Conservation (phyloP, 2,888 invertebrate genomes). For the Leucophenga montana region DNA sequence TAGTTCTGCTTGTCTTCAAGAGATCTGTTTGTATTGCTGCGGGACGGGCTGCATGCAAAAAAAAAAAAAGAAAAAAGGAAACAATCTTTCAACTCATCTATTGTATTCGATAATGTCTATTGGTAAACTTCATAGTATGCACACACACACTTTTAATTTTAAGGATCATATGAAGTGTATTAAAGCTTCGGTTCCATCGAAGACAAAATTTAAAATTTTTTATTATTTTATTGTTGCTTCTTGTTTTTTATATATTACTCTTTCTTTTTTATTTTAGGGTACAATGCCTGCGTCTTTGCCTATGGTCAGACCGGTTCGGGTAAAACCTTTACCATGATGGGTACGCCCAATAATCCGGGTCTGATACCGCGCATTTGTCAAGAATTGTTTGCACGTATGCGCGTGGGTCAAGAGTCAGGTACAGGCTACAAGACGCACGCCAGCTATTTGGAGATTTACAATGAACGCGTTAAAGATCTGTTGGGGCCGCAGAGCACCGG, state of each 20-base stretch:
- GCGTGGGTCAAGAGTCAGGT: constrained; percentile 85
- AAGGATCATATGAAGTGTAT: too few relatives aligned
- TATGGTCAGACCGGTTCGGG: constrained; percentile 94
- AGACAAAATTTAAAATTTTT: not conserved
- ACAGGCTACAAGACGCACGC: constrained; percentile 90
- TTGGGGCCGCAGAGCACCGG: constrained; percentile 77
- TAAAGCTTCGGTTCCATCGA: not conserved
- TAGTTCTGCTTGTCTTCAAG: too few relatives aligned
- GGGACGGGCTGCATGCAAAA: too few relatives aligned
- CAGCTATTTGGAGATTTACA: constrained; percentile 89
- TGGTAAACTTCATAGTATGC: too few relatives aligned
- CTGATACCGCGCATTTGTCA: constrained; percentile 90
- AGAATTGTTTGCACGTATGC: constrained; percentile 86
- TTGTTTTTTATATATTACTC: too few relatives aligned
- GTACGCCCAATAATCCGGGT: constrained; percentile 83
- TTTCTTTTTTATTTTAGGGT: constrained; percentile 69
- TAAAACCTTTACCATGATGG: constrained; percentile 95
- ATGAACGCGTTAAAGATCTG: constrained; percentile 85
- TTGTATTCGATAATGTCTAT: too few relatives aligned
- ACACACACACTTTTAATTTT: too few relatives aligned
- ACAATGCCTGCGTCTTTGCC: constrained; percentile 93
- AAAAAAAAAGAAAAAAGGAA: too few relatives aligned
- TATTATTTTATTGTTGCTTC: too few relatives aligned
- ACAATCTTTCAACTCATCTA: too few relatives aligned
- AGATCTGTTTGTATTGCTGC: too few relatives aligned